Evolutionary conservation across 2,113 vertebrate genomes (phyloP).

Genomic region (Bolborhynchus lineola): DNA sequence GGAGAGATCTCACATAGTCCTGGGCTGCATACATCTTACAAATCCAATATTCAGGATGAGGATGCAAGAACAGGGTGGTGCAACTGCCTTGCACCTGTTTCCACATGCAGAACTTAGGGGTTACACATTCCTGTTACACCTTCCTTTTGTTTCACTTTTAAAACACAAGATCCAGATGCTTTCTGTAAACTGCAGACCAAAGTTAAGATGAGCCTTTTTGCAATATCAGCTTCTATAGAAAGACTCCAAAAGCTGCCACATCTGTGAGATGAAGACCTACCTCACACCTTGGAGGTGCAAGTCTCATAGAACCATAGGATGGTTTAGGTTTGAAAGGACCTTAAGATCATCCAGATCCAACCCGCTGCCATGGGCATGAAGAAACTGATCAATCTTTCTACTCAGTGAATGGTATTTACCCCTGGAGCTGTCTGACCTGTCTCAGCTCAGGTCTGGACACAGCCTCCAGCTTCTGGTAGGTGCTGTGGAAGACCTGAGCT

Average conservation of each 20-base stretch:
- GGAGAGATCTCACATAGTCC: neutral
- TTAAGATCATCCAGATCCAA: neutral
- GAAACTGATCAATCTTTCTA: neutral
- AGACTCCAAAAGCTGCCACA: neutral
- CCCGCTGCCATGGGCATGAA: neutral
- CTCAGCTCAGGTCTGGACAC: neutral
- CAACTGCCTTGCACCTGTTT: neutral
- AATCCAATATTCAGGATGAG: neutral
- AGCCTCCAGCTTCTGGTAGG: neutral
- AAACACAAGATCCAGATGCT: neutral
- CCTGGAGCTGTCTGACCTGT: neutral
- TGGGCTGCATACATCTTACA: neutral
- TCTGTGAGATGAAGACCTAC: neutral
- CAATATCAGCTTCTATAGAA: neutral
- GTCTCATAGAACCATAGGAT: neutral
- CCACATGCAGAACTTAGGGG: neutral
- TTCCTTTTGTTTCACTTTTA: neutral
- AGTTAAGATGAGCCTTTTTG: neutral
- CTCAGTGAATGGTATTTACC: neutral
- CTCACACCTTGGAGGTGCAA: neutral
- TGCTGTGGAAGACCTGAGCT: neutral
- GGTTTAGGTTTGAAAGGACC: neutral
- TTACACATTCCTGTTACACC: neutral
- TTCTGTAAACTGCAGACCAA: neutral
- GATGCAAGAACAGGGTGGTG: neutral